Base-by-base conservation (phyloP, 1,140 invertebrate genomes). In the Pseudomyrmex dendroicus region DNA sequence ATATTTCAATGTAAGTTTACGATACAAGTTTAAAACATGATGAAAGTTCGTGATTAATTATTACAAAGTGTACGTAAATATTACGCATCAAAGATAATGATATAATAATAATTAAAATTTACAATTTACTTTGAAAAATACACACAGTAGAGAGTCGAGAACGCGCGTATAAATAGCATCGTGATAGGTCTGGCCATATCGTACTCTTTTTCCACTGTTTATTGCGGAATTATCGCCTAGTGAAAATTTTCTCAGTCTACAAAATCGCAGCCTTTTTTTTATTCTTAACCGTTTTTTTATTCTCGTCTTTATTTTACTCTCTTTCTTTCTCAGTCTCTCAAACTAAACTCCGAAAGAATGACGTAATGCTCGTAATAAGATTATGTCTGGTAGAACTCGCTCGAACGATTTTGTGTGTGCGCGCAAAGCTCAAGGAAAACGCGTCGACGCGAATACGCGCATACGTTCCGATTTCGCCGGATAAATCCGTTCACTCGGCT, bases 401-500 rank as follows among this genome's bases (percentile, higher is more conserved):
- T 15, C 46, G 48, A 46, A 35, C 35, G 10, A 17, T 50, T 59
- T 64, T 22, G 22, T 35, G 22, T 35, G n/a, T 54, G 66, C 17
- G 22, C 20, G 54, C 12, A 44, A 72, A 44, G 44, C 50, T 52
- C 50, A 52, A 17, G 59, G 52, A 35, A 35, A 35, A 35, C 35
- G 48, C 61, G 73, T 66, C 22, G 8, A 66, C 52, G 50, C 12
- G 54, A 57, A 54, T n/a, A 12, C 17, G 76, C 76, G 25, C 25
- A 35, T 35, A 35, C 35, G 54, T 70, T 50, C 64, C 54, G 66
- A 80, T 80, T 80, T 50, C 52, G 44, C 76, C 66, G 46, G 76
- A 80, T 80, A 80, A 80, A 80, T 80, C 15, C 63, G 76, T 80
- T 72, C 66, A 66, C 76, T 80, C 44, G 66, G 70, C 61, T 80